A percentile compares a stretch with the other conserved stretches of the same genome.
Evolutionary conservation across 1,140 invertebrate genomes (phyloP).

Genomic region (Papilio aristodemus): DNA sequence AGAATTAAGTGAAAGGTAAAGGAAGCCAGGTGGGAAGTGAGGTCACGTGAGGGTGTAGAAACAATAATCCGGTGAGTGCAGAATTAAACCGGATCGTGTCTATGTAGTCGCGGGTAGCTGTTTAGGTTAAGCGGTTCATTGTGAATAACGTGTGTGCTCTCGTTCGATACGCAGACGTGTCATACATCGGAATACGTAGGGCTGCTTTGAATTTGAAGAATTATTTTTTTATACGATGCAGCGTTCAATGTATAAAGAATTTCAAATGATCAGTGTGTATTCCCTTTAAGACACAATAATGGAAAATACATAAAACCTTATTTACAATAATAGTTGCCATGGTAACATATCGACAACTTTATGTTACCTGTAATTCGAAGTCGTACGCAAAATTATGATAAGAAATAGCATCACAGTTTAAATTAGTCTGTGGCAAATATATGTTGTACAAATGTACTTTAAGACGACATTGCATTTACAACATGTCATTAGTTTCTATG

Average conservation of each 20-base stretch:
- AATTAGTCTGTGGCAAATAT: too few species aligned
- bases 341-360: too few species aligned
- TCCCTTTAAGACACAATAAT: too few species aligned
- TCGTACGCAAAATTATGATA: too few species aligned
- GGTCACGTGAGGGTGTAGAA: conserved; percentile 15
- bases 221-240: too few species aligned
- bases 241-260: too few species aligned
- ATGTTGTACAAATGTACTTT: too few species aligned
- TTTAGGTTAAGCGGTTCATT: conserved; percentile 35
- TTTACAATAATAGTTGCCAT: too few species aligned
- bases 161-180: not conserved
- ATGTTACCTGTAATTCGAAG: too few species aligned
- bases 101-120: conserved; percentile 31
- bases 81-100: conserved; percentile 29
- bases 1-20: conserved; percentile 1
- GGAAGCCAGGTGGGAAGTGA: conserved; percentile 32
- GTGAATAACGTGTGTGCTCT: conserved; percentile 31
- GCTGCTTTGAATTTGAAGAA: not conserved
- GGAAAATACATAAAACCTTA: too few species aligned
- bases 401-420: too few species aligned
- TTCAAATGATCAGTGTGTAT: too few species aligned
- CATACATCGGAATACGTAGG: conserved; percentile 1
- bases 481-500: not conserved
- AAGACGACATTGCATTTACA: not conserved
- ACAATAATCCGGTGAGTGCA: not conserved